Base-by-base conservation (phyloP, 2,113 vertebrate species). In the Alethe castanea region DNA sequence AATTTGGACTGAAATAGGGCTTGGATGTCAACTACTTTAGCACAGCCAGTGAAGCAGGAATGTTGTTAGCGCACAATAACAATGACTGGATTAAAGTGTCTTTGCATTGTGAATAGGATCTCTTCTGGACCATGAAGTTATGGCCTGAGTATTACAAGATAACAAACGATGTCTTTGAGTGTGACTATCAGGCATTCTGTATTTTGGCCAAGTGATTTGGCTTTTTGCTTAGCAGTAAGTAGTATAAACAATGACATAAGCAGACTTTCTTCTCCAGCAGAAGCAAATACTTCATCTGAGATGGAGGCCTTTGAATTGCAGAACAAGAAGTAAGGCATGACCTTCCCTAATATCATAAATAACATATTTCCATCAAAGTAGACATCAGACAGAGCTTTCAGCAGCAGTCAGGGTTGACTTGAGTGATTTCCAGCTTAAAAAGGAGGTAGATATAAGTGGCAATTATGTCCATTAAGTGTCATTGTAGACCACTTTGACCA, bases 121-220 rank as follows among this genome's bases (percentile, higher is more conserved):
- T 94, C 76, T 90, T 90, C 70, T 95, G 77, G 80, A 90, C 66
- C 67, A 38, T 95, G 92, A 92, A 92, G 82, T 92, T 88, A 66
- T 25, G 44, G 82, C 38, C 50, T 72, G 71, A 72, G 31, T 62
- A 60, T 80, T 82, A 8, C 33, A 93, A 93, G 70, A 69, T 90
- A 86, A 57, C 0, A 10, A 52, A 59, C 19, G 0, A 52, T 90
- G 67, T 90, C 80, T 96, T 88, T 88, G 86, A 86, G 64, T 86
- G 48, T 78, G 79, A 25, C 72, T 94, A 6, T 90, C 42, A 77
- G 47, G 19, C 35, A 14, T 73, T 85, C 31, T 70, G 31, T 81
- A 19, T 94, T 90, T 87, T 77, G 44, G n/a, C 53, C 19, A 62
- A 78, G 33, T 0, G 9, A 23, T 80, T 85, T 66, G 56, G 1